Conservation (phyloP, 2,888 invertebrate genomes). For the Osmoderma eremita region DNA sequence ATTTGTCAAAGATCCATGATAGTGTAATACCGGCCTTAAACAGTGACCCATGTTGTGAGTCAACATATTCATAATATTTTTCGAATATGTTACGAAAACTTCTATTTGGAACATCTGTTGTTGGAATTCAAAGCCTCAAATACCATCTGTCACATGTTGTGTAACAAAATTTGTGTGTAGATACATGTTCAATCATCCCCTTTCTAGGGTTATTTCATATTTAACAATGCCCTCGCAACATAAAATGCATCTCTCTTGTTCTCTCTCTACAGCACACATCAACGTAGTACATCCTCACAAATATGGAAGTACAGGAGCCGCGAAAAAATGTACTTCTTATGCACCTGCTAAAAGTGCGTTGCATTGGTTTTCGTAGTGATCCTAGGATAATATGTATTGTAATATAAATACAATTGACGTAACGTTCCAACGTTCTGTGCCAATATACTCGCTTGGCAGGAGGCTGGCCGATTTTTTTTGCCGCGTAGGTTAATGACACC, state of each 20-base stretch:
- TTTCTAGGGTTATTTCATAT: too few relatives aligned
- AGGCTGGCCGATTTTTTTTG: slow-evolving; percentile 28
- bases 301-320: background rate
- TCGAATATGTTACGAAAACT: slow-evolving; percentile 7
- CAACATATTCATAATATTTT: slow-evolving; percentile 11
- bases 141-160: too few relatives aligned
- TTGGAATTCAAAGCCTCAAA: background rate
- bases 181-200: too few relatives aligned
- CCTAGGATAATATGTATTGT: slow-evolving; percentile 19
- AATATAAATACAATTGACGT: slow-evolving; percentile 32
- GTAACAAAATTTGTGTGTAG: too few relatives aligned
- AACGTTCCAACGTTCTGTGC: slow-evolving; percentile 23
- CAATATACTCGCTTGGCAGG: slow-evolving; percentile 29
- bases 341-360: background rate
- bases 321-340: slow-evolving; percentile 8
- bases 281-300: too few relatives aligned
- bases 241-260: too few relatives aligned
- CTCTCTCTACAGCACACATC: too few relatives aligned
- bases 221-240: too few relatives aligned
- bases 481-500: slow-evolving; percentile 31
- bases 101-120: slow-evolving; percentile 1
- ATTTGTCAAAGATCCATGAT: too few relatives aligned
- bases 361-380: slow-evolving; percentile 9
- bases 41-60: too few relatives aligned
- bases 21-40: too few relatives aligned